Percentiles rank a stretch among this genome's conserved stretches.
These are phyloP conservation scores for Pyrocoelia pectoralis DNA, from an alignment of 2,888 invertebrate genomes.

Conservation along the genomic window DNA sequence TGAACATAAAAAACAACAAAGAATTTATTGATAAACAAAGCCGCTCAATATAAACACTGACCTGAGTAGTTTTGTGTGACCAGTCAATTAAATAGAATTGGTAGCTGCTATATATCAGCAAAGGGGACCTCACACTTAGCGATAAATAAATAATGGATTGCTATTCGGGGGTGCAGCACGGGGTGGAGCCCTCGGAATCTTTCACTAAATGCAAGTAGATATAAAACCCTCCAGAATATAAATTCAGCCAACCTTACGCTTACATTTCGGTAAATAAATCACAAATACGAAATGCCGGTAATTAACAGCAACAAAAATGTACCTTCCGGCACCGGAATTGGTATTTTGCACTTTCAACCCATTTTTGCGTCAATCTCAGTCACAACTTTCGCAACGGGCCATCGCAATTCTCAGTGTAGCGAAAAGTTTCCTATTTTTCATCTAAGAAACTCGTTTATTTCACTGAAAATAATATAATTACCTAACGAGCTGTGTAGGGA, in stretches of 20 bases:
- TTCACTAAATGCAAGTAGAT: conserved; percentile 29
- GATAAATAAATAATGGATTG: conserved; percentile 53
- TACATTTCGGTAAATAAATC: neutral
- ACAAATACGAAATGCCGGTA: too few species aligned
- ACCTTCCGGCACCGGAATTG: too few species aligned
- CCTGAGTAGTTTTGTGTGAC: conserved; percentile 52
- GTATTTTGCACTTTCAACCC: conserved; percentile 30
- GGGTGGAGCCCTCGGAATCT: conserved; percentile 39
- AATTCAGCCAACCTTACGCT: conserved; percentile 4
- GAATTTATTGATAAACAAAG: conserved; percentile 13
- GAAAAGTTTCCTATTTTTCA: neutral
- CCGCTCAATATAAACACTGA: conserved; percentile 47
- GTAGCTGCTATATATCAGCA: conserved; percentile 56
- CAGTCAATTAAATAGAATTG: conserved; percentile 58
- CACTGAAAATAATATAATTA: neutral
- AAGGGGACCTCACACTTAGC: conserved; percentile 53
- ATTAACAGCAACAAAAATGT: too few species aligned
- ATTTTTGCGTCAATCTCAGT: conserved; percentile 45
- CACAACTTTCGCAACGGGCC: conserved; percentile 39
- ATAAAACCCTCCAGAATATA: conserved; percentile 18
- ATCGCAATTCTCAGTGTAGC: too few species aligned
- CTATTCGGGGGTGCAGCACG: conserved; percentile 40
- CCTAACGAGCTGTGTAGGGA: neutral
- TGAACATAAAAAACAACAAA: neutral
- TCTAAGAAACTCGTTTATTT: too few species aligned